Percentiles rank a stretch among this genome's conserved stretches.
These are phyloP conservation scores for Drosophila lacicola DNA, from an alignment of 2,888 invertebrate species.

Conservation along the genomic window DNA sequence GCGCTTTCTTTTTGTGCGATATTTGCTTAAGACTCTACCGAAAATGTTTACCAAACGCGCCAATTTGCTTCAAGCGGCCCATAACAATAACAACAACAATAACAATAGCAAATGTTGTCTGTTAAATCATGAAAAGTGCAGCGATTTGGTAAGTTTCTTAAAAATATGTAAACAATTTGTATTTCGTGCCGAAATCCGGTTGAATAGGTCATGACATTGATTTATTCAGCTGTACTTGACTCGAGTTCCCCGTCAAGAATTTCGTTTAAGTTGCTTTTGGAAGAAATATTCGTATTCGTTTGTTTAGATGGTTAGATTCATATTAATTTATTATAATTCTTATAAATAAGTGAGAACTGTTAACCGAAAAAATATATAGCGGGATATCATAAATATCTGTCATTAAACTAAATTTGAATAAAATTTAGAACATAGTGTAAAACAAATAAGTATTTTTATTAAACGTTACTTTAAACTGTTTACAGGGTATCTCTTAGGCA, in stretches of 20 bases:
- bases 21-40: constrained; percentile 30
- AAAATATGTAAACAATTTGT: constrained; percentile 28
- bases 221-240: neutral
- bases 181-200: constrained; percentile 35
- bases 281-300: constrained; percentile 1
- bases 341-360: neutral
- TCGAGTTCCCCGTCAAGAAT: neutral
- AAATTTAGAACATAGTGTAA: too few relatives aligned
- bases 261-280: neutral
- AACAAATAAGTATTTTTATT: too few relatives aligned
- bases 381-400: too few relatives aligned
- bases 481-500: neutral
- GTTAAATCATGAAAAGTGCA: constrained; percentile 63
- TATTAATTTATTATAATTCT: too few relatives aligned
- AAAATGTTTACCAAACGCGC: constrained; percentile 81
- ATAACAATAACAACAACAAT: constrained; percentile 47
- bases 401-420: too few relatives aligned
- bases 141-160: constrained; percentile 68
- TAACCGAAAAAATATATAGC: too few relatives aligned
- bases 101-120: constrained; percentile 57
- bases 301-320: too few relatives aligned
- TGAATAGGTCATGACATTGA: constrained; percentile 29
- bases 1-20: constrained; percentile 64
- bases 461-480: too few relatives aligned
- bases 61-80: constrained; percentile 58